Evolutionary conservation across 2,888 invertebrate genomes (phyloP).

Genomic region (Diploptera punctata): DNA sequence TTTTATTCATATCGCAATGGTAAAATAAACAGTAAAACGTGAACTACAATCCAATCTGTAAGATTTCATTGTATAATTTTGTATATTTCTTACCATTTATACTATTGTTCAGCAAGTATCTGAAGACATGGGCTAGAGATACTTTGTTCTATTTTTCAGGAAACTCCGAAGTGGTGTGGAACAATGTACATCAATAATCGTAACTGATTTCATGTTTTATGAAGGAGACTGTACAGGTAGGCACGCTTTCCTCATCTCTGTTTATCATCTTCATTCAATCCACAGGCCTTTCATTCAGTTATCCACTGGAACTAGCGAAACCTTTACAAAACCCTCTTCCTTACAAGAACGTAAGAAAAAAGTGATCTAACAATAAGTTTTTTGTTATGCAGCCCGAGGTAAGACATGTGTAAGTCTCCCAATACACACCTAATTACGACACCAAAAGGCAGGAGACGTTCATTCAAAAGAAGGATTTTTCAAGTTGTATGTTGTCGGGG

Average conservation of each 20-base stretch:
- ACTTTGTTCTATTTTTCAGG: no score
- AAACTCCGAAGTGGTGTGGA: no score
- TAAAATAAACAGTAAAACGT: no score
- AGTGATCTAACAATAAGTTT: neutral
- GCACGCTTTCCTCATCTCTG: slow-evolving; percentile 14
- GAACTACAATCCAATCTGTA: no score
- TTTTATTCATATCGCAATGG: no score
- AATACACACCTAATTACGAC: slow-evolving; percentile 13
- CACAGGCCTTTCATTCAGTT: neutral
- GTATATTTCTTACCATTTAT: no score
- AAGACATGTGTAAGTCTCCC: slow-evolving; percentile 1
- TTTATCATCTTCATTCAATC: slow-evolving; percentile 7
- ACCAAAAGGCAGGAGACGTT: neutral
- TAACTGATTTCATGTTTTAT: no score
- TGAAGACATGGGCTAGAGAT: no score
- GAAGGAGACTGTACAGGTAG: neutral
- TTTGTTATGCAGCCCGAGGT: neutral
- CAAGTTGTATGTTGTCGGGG: slow-evolving; percentile 11
- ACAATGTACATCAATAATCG: no score
- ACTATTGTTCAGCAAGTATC: no score
- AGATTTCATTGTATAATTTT: no score
- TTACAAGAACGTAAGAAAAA: neutral
- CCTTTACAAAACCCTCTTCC: slow-evolving; percentile 10
- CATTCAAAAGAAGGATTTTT: slow-evolving; percentile 11
- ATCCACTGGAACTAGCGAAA: no score